Conservation (phyloP, 2,113 vertebrate genomes). For the Chaenogobius annularis region DNA sequence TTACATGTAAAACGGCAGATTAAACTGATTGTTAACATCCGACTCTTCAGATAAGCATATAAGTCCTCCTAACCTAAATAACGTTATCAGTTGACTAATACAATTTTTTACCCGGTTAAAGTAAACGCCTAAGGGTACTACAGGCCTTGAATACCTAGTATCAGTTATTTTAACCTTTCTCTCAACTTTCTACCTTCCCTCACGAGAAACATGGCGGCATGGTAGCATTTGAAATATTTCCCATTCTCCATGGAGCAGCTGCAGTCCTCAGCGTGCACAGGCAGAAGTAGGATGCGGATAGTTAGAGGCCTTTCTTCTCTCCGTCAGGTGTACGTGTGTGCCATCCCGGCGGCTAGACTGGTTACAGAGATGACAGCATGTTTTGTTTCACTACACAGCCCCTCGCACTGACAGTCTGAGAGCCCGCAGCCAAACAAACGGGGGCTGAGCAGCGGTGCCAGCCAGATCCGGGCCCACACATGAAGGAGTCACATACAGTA, state of each 20-base stretch:
- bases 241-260: slow-evolving; percentile 33
- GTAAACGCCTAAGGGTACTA: too few species aligned
- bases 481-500: slow-evolving; percentile 17
- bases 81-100: too few species aligned
- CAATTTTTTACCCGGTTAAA: too few species aligned
- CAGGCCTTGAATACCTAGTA: too few species aligned
- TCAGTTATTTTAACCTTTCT: neutral
- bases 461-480: slow-evolving; percentile 44
- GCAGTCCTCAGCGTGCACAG: slow-evolving; percentile 55
- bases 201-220: neutral
- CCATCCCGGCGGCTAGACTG: slow-evolving; percentile 63
- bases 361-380: slow-evolving; percentile 76
- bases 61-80: too few species aligned
- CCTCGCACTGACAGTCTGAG: slow-evolving; percentile 67
- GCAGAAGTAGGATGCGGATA: slow-evolving; percentile 39
- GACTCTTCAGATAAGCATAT: too few species aligned
- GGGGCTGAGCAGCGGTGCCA: slow-evolving; percentile 55
- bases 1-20: too few species aligned
- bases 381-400: slow-evolving; percentile 71
- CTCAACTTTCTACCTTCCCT: slow-evolving; percentile 12
- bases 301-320: slow-evolving; percentile 51
- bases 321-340: slow-evolving; percentile 55
- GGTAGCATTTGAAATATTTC: slow-evolving; percentile 26
- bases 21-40: too few species aligned
- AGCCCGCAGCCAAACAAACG: slow-evolving; percentile 76